Percentiles rank a stretch among this genome's conserved stretches.
These are phyloP conservation scores for Pentalonia nigronervosa DNA, from an alignment of 1,140 invertebrate genomes.

Conservation along the genomic window DNA sequence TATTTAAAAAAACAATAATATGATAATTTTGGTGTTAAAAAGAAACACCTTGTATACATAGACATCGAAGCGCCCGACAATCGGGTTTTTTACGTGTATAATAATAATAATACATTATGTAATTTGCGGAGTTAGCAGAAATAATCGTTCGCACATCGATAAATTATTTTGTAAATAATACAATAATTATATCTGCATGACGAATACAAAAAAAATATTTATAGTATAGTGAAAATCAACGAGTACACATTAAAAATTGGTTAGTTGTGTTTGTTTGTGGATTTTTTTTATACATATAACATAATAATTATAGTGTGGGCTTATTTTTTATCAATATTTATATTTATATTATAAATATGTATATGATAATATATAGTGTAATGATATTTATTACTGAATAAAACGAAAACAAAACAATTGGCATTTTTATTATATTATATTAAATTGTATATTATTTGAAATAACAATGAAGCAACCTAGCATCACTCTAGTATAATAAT, in stretches of 20 bases:
- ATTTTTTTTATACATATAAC: not conserved
- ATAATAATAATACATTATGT: not conserved
- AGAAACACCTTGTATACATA: not conserved
- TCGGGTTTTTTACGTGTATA: not conserved
- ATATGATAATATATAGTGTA: conserved; percentile 2
- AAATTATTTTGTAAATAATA: conserved; percentile 23
- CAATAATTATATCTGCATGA: not conserved
- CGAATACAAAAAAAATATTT: not conserved
- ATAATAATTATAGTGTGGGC: conserved; percentile 14
- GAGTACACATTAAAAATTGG: not conserved
- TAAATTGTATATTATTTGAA: too few relatives aligned
- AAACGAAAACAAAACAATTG: not conserved
- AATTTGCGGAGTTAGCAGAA: not conserved
- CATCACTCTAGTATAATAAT: not conserved
- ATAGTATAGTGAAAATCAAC: not conserved
- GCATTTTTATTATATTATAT: too few relatives aligned
- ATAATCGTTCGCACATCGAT: not conserved
- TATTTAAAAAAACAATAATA: not conserved
- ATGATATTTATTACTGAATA: conserved; percentile 10
- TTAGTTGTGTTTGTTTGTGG: conserved; percentile 1
- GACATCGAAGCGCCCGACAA: not conserved
- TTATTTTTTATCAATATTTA: conserved; percentile 26
- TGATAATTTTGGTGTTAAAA: not conserved
- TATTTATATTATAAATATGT: not conserved
- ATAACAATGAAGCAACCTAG: too few relatives aligned